These are phyloP conservation scores for Drosophila quadrilineata DNA, from an alignment of 1,140 invertebrate species.

Conservation along the genomic window DNA sequence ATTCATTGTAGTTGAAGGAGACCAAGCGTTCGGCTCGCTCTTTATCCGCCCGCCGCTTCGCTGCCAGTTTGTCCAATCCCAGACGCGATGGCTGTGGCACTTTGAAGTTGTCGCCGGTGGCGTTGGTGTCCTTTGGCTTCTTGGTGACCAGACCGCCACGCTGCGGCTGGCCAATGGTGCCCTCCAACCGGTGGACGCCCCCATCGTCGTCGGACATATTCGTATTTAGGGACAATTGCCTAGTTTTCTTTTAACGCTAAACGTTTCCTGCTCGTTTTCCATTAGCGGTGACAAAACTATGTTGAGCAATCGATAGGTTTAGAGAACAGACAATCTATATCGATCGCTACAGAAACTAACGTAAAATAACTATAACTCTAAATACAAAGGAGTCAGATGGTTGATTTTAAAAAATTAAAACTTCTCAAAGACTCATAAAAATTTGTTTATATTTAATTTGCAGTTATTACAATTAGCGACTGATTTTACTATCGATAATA, in stretches of 20 bases:
- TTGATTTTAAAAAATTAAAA: not conserved
- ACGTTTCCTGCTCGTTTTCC: conserved; percentile 44
- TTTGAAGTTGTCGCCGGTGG: conserved; percentile 86
- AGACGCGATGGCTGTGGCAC: conserved; percentile 90
- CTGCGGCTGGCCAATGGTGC: conserved; percentile 83
- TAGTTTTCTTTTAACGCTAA: conserved; percentile 34
- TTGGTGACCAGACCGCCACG: conserved; percentile 91
- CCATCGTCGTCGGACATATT: conserved; percentile 68
- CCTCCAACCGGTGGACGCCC: conserved; percentile 90
- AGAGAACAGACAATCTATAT: not conserved
- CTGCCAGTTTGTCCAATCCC: conserved; percentile 94
- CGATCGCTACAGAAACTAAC: not conserved
- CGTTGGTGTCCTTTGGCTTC: conserved; percentile 85
- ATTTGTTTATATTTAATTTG: not conserved
- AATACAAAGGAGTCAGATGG: too few species aligned
- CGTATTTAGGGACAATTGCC: not conserved
- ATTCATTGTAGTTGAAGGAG: conserved; percentile 85
- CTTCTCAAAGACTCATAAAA: not conserved
- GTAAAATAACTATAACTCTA: not conserved
- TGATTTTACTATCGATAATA: not conserved
- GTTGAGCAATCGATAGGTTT: conserved; percentile 4
- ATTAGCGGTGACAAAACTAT: conserved; percentile 21
- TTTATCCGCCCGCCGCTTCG: conserved; percentile 86
- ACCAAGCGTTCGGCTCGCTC: conserved; percentile 84
- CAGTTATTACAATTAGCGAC: not conserved